Evolutionary conservation across 2,113 vertebrate genomes (phyloP), one percentile per base, ranked within the genome.

Genomic region (Sprattus sprattus): DNA sequence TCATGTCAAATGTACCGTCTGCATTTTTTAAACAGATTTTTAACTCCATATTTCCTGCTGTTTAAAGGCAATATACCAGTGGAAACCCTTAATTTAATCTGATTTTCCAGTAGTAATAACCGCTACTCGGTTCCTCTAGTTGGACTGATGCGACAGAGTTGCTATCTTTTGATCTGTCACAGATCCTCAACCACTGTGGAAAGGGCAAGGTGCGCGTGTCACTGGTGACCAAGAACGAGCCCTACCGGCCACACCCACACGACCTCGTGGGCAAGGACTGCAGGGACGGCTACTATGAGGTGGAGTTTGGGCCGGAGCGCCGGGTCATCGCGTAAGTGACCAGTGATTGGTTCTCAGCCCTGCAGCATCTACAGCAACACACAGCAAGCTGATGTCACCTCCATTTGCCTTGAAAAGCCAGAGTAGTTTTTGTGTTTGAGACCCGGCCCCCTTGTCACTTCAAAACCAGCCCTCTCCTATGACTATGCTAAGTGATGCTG

Each of bases 191-290:
- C 89, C 97, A 96, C 91, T 95, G 91, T 60, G 95, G 95, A 3
- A 98, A 97, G 94, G 95, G 97, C 84, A 99, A 97, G 93, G 97
- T 99, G 81, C 95, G 96, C 54, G 97, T 99, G 82, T 97, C 97
- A 0, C 64, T 99, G 94, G 98, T 99, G 90, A 99, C 98, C 0
- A 99, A 99, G 91, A 98, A 95, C 25, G 97, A 99, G 32, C 98
- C 98, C 0, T 97, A 97, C 93, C 96, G 96, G 86, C 98, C 98
- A 0, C 98, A 99, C 86, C 98, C 98, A 15, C 98, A 99, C 16
- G 97, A 98, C 92, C 94, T 99, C 90, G 98, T 99, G 90, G 98
- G 98, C 71, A 99, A 98, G 89, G 98, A 99, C 93, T 99, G 98
- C 91, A 97, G 94, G 92, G 97, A 99, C 85, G 98, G 98, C 25